phyloP scores from a whole-genome alignment of 2,797 vertebrate genomes.

The Artibeus jamaicensis region DNA sequence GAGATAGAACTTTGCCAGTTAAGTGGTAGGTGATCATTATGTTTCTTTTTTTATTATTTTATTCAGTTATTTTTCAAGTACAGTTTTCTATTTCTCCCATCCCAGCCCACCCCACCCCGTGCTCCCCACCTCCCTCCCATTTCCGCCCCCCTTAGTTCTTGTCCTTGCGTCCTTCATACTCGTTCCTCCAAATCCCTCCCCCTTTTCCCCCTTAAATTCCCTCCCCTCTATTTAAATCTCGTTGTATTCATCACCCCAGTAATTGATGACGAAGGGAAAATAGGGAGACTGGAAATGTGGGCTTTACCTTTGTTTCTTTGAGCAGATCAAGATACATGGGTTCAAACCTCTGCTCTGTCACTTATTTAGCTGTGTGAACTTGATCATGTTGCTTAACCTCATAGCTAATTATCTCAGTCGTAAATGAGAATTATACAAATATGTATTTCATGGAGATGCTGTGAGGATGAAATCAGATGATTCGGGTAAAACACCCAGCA shows the following conservation, averaged over 20 bases:
- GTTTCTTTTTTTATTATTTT: too few relatives aligned
- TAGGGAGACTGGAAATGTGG: background rate
- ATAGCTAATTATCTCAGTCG: background rate
- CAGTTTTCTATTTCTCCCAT: too few relatives aligned
- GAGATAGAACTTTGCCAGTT: background rate
- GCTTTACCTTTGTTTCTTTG: background rate
- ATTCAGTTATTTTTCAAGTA: too few relatives aligned
- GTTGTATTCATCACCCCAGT: background rate
- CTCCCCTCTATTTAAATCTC: background rate
- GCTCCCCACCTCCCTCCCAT: too few relatives aligned
- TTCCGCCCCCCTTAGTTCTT: too few relatives aligned
- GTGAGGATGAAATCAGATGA: background rate
- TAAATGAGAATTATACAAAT: background rate
- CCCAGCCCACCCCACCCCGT: too few relatives aligned
- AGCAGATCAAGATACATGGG: background rate
- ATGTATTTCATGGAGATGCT: background rate
- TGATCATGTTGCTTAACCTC: background rate
- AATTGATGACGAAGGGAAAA: background rate
- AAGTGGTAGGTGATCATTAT: background rate
- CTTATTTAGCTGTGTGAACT: background rate
- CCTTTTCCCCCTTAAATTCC: too few relatives aligned
- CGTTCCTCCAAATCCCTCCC: too few relatives aligned
- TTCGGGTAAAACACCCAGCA: background rate
- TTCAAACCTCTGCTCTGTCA: background rate
- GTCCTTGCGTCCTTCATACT: too few relatives aligned